Percentiles rank a stretch among this genome's conserved stretches.
Conservation (phyloP, 2,797 vertebrate species). For the Sus cebifrons region DNA sequence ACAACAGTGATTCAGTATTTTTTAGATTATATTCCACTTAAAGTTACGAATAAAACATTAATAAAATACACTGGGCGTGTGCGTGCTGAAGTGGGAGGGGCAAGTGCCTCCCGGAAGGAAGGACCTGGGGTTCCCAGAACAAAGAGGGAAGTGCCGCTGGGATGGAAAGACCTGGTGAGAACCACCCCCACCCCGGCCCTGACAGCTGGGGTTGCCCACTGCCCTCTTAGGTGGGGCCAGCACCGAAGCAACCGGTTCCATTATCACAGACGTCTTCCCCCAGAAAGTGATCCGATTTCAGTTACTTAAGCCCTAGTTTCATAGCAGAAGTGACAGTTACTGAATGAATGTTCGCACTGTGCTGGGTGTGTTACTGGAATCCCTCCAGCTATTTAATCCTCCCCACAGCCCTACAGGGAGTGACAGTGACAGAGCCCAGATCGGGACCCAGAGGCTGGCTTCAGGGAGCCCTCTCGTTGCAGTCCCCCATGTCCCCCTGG, state of each 20-base stretch:
- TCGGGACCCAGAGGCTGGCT: neutral
- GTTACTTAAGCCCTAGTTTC: neutral
- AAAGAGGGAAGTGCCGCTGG: neutral
- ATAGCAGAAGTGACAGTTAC: neutral
- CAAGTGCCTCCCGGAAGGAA: neutral
- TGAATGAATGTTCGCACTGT: neutral
- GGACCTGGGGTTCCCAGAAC: neutral
- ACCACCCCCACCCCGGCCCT: no score
- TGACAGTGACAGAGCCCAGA: neutral
- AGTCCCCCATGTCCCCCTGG: no score
- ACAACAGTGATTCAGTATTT: neutral
- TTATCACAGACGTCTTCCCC: no score
- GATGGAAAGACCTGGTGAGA: accelerated
- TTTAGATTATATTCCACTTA: neutral
- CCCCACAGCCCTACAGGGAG: neutral
- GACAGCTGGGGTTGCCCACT: neutral
- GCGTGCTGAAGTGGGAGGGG: neutral
- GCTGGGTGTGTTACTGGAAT: neutral
- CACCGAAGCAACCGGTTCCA: neutral
- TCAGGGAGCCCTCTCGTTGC: no score
- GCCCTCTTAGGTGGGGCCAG: neutral
- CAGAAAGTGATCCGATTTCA: neutral
- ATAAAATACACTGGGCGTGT: neutral
- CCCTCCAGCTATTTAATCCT: neutral
- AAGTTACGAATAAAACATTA: neutral